These are phyloP conservation scores for Drosophila parabipectinata DNA, from an alignment of 1,140 invertebrate species.

Conservation along the genomic window DNA sequence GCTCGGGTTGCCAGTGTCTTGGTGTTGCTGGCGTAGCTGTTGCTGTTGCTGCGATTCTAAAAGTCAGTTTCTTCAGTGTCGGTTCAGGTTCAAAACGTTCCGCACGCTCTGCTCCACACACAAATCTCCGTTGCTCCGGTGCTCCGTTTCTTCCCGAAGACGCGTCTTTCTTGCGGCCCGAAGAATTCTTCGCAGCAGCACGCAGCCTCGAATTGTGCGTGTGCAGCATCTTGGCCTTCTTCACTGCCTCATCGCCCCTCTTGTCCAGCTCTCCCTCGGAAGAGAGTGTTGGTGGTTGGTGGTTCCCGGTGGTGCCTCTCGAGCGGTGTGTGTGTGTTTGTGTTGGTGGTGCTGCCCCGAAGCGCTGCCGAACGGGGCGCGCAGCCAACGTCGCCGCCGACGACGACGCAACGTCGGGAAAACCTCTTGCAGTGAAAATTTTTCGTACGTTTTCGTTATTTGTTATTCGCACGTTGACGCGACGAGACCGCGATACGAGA, in stretches of 20 bases:
- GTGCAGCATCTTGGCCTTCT: slow-evolving; percentile 14
- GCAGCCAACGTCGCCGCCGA: slow-evolving; percentile 51
- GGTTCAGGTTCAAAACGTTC: slow-evolving; percentile 80
- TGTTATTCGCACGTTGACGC: slow-evolving; percentile 83
- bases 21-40: slow-evolving; percentile 16
- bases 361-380: slow-evolving; percentile 44
- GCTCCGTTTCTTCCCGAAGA: background rate
- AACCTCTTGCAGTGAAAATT: slow-evolving; percentile 80
- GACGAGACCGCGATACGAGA: slow-evolving; percentile 64
- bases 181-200: slow-evolving; percentile 5
- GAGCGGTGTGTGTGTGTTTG: slow-evolving; percentile 19
- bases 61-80: slow-evolving; percentile 83
- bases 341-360: slow-evolving; percentile 28
- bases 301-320: slow-evolving; percentile 20
- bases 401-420: slow-evolving; percentile 70
- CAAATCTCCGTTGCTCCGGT: slow-evolving; percentile 1
- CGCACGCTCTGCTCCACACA: slow-evolving; percentile 63
- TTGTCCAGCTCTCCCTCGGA: slow-evolving; percentile 4
- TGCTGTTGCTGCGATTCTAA: slow-evolving; percentile 61
- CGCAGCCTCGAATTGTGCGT: slow-evolving; percentile 9
- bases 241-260: slow-evolving; percentile 9
- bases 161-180: slow-evolving; percentile 4
- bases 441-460: slow-evolving; percentile 82
- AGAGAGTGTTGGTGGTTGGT: slow-evolving; percentile 16
- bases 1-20: slow-evolving; percentile 3